Conservation (phyloP, 2,797 vertebrate species). For the Dicrostonyx torquatus region DNA sequence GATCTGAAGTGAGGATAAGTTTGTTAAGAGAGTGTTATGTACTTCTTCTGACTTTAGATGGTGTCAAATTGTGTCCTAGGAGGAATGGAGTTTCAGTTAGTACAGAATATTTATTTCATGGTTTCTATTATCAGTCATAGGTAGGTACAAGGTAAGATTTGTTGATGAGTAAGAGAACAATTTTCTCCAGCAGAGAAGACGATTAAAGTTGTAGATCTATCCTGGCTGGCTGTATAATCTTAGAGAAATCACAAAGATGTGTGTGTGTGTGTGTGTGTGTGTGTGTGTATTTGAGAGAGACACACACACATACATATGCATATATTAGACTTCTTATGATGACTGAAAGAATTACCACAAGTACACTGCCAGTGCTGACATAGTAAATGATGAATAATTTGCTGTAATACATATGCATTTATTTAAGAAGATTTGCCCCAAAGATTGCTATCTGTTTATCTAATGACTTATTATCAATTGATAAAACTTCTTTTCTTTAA, state of each 20-base stretch:
- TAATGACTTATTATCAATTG: constrained; percentile 3
- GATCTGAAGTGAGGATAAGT: constrained; percentile 46
- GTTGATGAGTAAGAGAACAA: background rate
- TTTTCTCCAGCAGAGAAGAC: background rate
- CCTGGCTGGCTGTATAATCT: background rate
- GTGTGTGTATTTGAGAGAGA: too few species aligned
- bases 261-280: background rate
- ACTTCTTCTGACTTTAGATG: constrained; percentile 31
- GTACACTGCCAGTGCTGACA: background rate
- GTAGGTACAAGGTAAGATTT: background rate
- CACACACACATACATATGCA: background rate
- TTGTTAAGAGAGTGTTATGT: constrained; percentile 18
- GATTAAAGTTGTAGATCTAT: constrained; percentile 2
- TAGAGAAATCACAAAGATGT: background rate
- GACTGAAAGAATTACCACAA: background rate
- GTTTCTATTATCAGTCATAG: background rate
- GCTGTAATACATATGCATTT: background rate
- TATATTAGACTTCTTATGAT: background rate
- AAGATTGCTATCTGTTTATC: background rate
- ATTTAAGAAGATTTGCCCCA: constrained; percentile 40
- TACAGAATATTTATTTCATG: constrained; percentile 25
- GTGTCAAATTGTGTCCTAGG: constrained; percentile 2
- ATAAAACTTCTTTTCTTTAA: constrained; percentile 32
- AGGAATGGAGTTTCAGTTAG: background rate
- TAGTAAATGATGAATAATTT: background rate